Evolutionary conservation across 2,797 vertebrate species (phyloP).

Genomic region (Zenarchopterus dispar): DNA sequence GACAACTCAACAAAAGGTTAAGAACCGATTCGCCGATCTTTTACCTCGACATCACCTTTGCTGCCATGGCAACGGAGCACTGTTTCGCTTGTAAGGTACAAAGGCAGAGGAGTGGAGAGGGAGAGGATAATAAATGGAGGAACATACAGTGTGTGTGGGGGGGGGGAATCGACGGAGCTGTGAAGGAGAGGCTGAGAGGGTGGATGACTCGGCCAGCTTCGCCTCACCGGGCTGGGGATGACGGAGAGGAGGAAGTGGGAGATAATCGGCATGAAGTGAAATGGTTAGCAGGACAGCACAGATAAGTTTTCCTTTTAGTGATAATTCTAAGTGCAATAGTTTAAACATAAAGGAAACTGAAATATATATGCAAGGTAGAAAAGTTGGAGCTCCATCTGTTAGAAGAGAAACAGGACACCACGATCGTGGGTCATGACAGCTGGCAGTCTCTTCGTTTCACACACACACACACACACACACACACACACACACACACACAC

Average conservation of each 20-base stretch:
- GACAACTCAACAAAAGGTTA: conserved; percentile 28
- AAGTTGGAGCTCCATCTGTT: no score
- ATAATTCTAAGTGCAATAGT: neutral
- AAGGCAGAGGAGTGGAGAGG: conserved; percentile 3
- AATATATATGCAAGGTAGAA: neutral
- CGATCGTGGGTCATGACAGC: neutral
- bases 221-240: neutral
- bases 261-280: conserved; percentile 27
- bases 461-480: no score
- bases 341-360: neutral
- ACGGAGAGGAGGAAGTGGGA: conserved; percentile 1
- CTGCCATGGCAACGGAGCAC: conserved; percentile 65
- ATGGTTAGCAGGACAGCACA: conserved; percentile 11
- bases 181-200: conserved; percentile 14
- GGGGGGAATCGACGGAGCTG: conserved; percentile 37
- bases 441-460: neutral
- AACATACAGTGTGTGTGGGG: conserved; percentile 8
- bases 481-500: no score
- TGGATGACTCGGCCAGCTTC: neutral
- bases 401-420: conserved; percentile 1
- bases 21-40: conserved; percentile 26
- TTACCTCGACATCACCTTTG: conserved; percentile 40
- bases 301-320: conserved; percentile 8
- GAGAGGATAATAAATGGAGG: conserved; percentile 29
- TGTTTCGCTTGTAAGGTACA: conserved; percentile 16